Evolutionary conservation across 2,888 invertebrate species (phyloP), one percentile per base, ranked within the genome.

Genomic region (Heliconius erato): DNA sequence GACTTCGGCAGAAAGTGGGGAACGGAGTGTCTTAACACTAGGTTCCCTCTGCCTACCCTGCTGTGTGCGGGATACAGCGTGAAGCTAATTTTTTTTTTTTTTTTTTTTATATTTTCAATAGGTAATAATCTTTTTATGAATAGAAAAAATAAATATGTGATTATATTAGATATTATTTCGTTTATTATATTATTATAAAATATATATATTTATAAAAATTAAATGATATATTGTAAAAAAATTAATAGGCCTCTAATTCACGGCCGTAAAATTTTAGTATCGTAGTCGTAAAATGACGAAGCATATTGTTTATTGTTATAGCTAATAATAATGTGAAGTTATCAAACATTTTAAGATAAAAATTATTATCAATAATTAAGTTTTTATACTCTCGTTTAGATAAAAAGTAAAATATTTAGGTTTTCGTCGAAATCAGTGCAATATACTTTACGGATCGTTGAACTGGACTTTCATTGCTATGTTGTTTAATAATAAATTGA

Each of bases 201-300:
- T 26, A 54, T 63, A 69, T n/a, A 69, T 69, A 23, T 35, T 35
- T 12, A 54, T 4, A 23, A 23, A 35, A 12, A 35, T 69, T 35
- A 16, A 26, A 72, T 40, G 44, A 44, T 7, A 16, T 16, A 49
- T 16, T 72, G 26, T 49, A 49, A 72, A 72, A 71, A 72, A 44
- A 72, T 28, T 72, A 3, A 72, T 6, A 16, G 49, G 16, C 49
- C 72, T 26, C 71, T 16, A 72, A 40, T n/a, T 49, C 44, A 72
- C 7, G 28, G 44, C 9, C 26, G 72, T 72, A 49, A 72, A 49
- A 16, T 72, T 72, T 72, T 72, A 72, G 72, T 16, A 72, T 49
- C 26, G 72, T 49, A 14, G 44, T 72, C 71, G 16, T 72, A 72
- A 72, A 69, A 35, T 32, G 44, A 7, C 14, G 16, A 26, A 72